A percentile compares a stretch with the other conserved stretches of the same genome.
These are phyloP conservation scores for Bombus soroeensis DNA, from an alignment of 1,140 invertebrate species.

Conservation along the genomic window DNA sequence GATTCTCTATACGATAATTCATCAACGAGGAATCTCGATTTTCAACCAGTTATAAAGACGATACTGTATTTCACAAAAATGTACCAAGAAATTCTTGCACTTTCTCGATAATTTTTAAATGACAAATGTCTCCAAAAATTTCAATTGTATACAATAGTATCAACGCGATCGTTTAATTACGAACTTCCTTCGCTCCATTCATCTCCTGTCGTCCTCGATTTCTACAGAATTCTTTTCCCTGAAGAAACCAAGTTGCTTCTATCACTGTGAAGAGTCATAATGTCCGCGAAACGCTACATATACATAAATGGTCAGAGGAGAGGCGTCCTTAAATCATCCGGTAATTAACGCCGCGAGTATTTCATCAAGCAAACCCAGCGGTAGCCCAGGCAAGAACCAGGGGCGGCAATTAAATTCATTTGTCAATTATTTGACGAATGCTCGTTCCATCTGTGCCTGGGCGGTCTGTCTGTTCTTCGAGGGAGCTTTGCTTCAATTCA, in stretches of 20 bases:
- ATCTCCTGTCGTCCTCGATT: not conserved
- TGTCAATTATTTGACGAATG: slow-evolving; percentile 75
- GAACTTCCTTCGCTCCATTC: not conserved
- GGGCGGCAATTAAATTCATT: slow-evolving; percentile 75
- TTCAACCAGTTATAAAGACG: too few species aligned
- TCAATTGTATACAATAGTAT: not conserved
- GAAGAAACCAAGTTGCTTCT: not conserved
- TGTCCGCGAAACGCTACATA: not conserved
- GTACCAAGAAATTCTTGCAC: too few species aligned
- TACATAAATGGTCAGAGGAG: not conserved
- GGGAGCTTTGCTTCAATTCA: slow-evolving; percentile 63
- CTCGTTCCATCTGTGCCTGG: slow-evolving; percentile 25
- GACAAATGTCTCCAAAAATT: not conserved
- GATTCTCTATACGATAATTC: too few species aligned
- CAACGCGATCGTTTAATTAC: not conserved
- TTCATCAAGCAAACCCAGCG: slow-evolving; percentile 37
- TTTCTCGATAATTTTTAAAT: not conserved
- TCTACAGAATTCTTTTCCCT: not conserved
- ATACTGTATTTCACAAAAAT: too few species aligned
- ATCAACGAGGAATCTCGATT: too few species aligned
- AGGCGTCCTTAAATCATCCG: slow-evolving; percentile 55
- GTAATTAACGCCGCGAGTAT: slow-evolving; percentile 60
- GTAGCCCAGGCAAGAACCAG: slow-evolving; percentile 46
- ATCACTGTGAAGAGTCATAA: not conserved
- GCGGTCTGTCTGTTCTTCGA: slow-evolving; percentile 41